Evolutionary conservation across 2,888 invertebrate species (phyloP).

Genomic region (Lasioglossum villosulum): DNA sequence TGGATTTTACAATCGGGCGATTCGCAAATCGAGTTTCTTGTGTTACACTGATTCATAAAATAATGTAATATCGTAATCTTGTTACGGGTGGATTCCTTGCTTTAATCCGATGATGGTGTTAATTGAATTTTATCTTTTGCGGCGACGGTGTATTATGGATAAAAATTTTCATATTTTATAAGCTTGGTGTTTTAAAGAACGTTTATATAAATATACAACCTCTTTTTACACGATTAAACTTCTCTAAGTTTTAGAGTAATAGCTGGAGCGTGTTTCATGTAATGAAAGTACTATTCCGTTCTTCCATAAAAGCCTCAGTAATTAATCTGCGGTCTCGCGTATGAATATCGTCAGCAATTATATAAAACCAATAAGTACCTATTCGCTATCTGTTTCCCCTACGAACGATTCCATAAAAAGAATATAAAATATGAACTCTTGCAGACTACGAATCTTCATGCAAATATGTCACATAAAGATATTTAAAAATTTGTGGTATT

Average conservation of each 20-base stretch:
- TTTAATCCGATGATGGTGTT: background rate
- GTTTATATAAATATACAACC: background rate
- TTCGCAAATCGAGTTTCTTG: background rate
- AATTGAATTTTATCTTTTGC: background rate
- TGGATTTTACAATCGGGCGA: background rate
- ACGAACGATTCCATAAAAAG: background rate
- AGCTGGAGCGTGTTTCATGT: background rate
- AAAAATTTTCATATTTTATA: background rate
- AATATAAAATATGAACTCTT: background rate
- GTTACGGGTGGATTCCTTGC: background rate
- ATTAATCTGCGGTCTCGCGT: conserved; percentile 5
- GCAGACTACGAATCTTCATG: background rate
- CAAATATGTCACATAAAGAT: background rate
- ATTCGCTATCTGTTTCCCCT: background rate
- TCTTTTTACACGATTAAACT: background rate
- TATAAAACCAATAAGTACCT: background rate
- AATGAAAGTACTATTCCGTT: background rate
- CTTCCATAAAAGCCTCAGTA: background rate
- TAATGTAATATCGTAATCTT: background rate
- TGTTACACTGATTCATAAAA: background rate
- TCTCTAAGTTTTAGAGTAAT: background rate
- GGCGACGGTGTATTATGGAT: background rate
- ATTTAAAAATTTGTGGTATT: background rate
- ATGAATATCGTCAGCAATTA: background rate
- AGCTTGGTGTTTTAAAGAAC: background rate